A percentile compares a stretch with the other conserved stretches of the same genome.
Evolutionary conservation across 2,797 vertebrate genomes (phyloP).

Genomic region (Erithacus rubecula): DNA sequence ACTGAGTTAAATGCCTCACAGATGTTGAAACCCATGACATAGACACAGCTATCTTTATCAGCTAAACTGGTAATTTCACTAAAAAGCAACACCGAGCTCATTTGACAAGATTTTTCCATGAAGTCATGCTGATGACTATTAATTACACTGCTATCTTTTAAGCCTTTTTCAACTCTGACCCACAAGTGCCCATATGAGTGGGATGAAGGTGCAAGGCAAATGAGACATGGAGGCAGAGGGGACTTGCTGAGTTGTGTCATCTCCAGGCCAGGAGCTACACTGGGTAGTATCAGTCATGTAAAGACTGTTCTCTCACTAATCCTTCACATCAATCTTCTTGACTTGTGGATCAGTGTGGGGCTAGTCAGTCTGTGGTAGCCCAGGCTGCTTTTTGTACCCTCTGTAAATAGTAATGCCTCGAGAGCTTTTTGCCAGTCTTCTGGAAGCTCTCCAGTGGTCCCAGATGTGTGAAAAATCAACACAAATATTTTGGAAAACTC

Average conservation of each 20-base stretch:
- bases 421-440: neutral
- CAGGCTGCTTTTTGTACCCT: neutral
- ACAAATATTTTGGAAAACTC: neutral
- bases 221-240: neutral
- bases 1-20: constrained; percentile 30
- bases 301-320: neutral
- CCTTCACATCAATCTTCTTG: neutral
- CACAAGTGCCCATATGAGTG: neutral
- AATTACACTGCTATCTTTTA: neutral
- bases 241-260: neutral
- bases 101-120: constrained; percentile 23
- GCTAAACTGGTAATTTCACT: constrained; percentile 33
- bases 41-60: constrained; percentile 30
- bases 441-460: neutral
- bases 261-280: neutral
- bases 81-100: neutral
- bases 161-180: constrained; percentile 24
- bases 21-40: constrained; percentile 10
- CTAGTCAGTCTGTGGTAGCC: neutral
- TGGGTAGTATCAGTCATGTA: neutral
- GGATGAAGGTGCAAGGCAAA: neutral
- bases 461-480: neutral
- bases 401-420: neutral
- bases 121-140: neutral
- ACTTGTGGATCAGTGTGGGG: neutral